These are phyloP conservation scores for Platysternon megacephalum DNA, from an alignment of 2,113 vertebrate species.

Conservation along the genomic window DNA sequence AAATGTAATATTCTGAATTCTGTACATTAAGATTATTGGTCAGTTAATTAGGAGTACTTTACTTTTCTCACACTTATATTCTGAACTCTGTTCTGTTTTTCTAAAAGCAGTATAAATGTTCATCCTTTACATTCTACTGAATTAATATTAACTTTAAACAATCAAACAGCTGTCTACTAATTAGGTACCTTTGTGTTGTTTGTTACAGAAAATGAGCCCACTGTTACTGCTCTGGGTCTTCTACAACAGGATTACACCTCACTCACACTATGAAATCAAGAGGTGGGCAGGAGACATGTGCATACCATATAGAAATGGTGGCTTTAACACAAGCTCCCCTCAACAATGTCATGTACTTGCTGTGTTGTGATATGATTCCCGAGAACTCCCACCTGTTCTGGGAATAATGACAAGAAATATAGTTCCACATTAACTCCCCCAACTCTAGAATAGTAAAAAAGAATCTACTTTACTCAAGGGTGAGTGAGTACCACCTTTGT, in stretches of 20 bases:
- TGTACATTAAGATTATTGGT: neutral
- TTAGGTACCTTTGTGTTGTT: neutral
- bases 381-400: neutral
- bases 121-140: neutral
- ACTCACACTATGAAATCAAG: neutral
- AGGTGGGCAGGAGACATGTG: neutral
- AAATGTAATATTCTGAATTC: neutral
- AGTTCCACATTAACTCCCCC: neutral
- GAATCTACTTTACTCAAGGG: neutral
- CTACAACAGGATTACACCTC: neutral
- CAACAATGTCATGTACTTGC: neutral
- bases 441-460: neutral
- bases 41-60: neutral
- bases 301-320: neutral
- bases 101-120: neutral
- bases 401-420: neutral
- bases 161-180: neutral
- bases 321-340: neutral
- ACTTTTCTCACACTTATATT: neutral
- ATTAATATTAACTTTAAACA: neutral
- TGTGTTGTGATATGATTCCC: neutral
- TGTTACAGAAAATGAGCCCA: neutral
- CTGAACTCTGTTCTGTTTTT: neutral
- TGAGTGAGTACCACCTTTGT: neutral
- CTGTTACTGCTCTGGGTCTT: neutral